Evolutionary conservation across 1,140 invertebrate species (phyloP).

Genomic region (Zaprionus lachaisei): DNA sequence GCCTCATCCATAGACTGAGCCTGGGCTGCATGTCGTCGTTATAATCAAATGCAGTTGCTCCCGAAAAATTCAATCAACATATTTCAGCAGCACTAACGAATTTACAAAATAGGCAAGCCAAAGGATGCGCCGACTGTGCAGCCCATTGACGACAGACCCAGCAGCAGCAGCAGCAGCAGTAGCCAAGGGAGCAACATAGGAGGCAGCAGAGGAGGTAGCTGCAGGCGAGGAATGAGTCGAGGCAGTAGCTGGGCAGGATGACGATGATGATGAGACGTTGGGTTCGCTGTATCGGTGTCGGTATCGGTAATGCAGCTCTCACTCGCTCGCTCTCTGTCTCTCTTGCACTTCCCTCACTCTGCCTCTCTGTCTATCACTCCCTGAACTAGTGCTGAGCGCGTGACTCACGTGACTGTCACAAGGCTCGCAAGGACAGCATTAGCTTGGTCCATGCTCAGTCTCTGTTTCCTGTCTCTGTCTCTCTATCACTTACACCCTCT

Average conservation of each 20-base stretch:
- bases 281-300: conserved; percentile 39
- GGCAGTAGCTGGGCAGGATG: conserved; percentile 12
- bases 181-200: background rate
- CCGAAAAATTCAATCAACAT: conserved; percentile 84
- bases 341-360: background rate
- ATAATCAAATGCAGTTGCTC: conserved; percentile 83
- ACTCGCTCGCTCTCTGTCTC: conserved; percentile 7
- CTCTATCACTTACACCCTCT: background rate
- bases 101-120: conserved; percentile 84
- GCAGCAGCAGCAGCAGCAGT: conserved; percentile 7
- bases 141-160: conserved; percentile 19
- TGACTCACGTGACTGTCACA: conserved; percentile 7
- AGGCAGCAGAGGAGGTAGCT: background rate
- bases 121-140: conserved; percentile 69
- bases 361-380: background rate
- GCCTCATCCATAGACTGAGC: conserved; percentile 27
- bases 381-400: conserved; percentile 6
- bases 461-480: background rate
- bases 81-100: conserved; percentile 84
- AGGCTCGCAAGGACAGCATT: background rate
- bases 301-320: conserved; percentile 26
- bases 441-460: background rate
- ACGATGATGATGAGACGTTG: conserved; percentile 65
- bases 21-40: conserved; percentile 46
- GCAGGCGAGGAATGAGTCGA: background rate